Evolutionary conservation across 1,140 invertebrate genomes (phyloP).

Genomic region (Tetramorium parvispinum): DNA sequence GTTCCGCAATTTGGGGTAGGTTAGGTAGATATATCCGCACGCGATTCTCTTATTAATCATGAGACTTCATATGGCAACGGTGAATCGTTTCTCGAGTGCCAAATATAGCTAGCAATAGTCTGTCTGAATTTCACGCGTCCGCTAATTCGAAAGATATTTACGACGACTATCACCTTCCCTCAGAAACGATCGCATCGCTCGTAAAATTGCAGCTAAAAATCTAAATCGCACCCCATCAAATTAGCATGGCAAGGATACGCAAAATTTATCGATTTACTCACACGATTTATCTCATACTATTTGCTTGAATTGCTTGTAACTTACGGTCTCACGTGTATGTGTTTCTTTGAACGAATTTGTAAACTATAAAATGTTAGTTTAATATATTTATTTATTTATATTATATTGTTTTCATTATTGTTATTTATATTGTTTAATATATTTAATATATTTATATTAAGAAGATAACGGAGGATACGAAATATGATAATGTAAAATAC

Average conservation of each 20-base stretch:
- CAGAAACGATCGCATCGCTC: background rate
- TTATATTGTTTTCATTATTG: no score
- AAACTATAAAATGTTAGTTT: background rate
- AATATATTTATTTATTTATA: background rate
- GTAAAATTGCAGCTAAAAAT: slow-evolving; percentile 17
- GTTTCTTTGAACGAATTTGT: background rate
- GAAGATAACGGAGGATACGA: background rate
- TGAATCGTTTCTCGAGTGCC: slow-evolving; percentile 1
- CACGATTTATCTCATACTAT: background rate
- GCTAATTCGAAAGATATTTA: background rate
- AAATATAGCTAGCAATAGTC: background rate
- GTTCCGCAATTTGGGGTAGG: slow-evolving; percentile 63
- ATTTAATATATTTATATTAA: no score
- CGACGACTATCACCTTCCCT: background rate
- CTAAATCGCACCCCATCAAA: slow-evolving; percentile 3
- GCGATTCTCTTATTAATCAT: slow-evolving; percentile 64
- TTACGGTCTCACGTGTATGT: background rate
- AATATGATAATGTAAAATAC: background rate
- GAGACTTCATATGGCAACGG: slow-evolving; percentile 18
- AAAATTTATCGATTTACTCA: slow-evolving; percentile 17
- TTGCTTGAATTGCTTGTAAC: background rate
- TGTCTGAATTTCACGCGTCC: background rate
- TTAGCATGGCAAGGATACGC: background rate
- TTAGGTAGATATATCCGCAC: slow-evolving; percentile 53
- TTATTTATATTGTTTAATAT: no score